Evolutionary conservation across 2,888 invertebrate genomes (phyloP).

Genomic region (Aelia acuminata): DNA sequence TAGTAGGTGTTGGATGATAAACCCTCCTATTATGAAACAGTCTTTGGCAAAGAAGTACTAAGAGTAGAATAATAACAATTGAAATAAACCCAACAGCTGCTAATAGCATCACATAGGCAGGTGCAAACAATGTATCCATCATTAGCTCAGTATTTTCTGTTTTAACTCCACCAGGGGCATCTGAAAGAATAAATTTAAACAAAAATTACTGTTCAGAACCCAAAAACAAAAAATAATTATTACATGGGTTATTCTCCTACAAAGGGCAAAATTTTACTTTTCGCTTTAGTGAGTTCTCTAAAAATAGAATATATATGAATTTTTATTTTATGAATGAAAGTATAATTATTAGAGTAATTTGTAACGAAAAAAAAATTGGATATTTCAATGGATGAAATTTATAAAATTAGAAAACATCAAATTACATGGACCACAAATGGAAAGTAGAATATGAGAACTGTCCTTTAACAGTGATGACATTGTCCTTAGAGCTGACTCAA

Average conservation of each 20-base stretch:
- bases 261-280: too few relatives aligned
- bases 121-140: conserved; percentile 86
- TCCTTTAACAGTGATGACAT: too few relatives aligned
- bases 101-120: conserved; percentile 82
- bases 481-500: too few relatives aligned
- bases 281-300: too few relatives aligned
- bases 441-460: too few relatives aligned
- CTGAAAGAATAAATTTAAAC: conserved; percentile 40
- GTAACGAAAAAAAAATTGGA: too few relatives aligned
- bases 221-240: not conserved
- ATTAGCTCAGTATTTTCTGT: conserved; percentile 62
- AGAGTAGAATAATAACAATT: conserved; percentile 79
- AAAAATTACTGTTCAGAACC: not conserved
- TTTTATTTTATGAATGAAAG: not conserved
- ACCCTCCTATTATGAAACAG: conserved; percentile 72
- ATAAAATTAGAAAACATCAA: too few relatives aligned
- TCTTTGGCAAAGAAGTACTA: conserved; percentile 82
- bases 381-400: too few relatives aligned
- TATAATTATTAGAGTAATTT: not conserved
- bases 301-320: too few relatives aligned
- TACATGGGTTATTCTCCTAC: too few relatives aligned
- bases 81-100: conserved; percentile 81
- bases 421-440: too few relatives aligned
- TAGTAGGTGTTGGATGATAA: conserved; percentile 78
- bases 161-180: conserved; percentile 32